Evolutionary conservation across 2,888 invertebrate species (phyloP), one percentile per base, ranked within the genome.

Genomic region (Drosophila helvetica): DNA sequence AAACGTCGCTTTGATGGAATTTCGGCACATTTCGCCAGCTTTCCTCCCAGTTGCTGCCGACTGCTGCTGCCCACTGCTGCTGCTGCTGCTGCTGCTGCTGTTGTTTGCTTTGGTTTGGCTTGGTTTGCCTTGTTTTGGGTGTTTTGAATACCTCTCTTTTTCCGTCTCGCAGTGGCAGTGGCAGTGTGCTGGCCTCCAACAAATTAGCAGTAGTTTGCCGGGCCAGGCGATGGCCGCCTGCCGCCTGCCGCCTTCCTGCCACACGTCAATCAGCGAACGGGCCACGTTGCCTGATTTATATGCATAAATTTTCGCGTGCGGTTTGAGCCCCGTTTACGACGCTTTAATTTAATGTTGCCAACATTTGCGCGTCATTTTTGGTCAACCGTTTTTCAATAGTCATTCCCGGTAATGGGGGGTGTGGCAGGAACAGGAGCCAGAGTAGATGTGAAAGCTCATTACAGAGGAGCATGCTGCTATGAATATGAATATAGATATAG

Each of bases 351-450:
- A 86, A 82, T 82, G 86, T 66, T 83, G 86, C 83, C 81, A 82
- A 86, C 86, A 82, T 83, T 86, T 86, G 86, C 86, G 74, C 86
- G 86, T 82, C 76, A 86, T 86, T 82, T 85, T 86, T 67, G 86
- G 81, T 79, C 78, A 83, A 65, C 67, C 70, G 78, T 59, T 83
- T 77, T 81, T 74, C 65, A 63, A 74, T 65, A 79, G 80, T 79
- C 86, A 85, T 72, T 73, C 51, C 60, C 69, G 53, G 68, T 71
- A 77, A 74, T 79, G 77, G 71, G 22, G 55, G 80, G 78, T 61
- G 74, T 67, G 73, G 46, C 77, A 45, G 46, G 53, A 54, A 56
- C 56, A 63, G 51, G 65, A 56, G 57, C 72, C 71, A 53, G 65
- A 50, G 66, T 53, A 72, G 63, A 63, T 60, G 61, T 62, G 57